A percentile compares a stretch with the other conserved stretches of the same genome.
Conservation (phyloP, 2,113 vertebrate genomes). For the Nibea coibor region DNA sequence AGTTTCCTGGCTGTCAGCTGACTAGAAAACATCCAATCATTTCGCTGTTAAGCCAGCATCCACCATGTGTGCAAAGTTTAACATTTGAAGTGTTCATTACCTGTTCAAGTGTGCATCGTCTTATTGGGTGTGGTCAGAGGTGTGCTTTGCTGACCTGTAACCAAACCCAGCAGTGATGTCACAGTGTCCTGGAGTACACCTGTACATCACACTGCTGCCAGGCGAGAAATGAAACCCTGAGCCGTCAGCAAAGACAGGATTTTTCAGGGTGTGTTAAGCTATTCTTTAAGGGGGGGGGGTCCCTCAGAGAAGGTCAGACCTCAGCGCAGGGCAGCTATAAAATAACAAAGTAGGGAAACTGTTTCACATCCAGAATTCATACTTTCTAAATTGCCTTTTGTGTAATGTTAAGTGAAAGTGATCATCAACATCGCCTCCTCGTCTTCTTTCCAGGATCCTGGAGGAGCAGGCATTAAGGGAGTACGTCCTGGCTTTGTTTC, state of each 20-base stretch:
- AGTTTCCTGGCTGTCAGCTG: not conserved
- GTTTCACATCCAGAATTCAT: too few species aligned
- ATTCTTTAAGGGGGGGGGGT: not conserved
- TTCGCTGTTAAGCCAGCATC: too few species aligned
- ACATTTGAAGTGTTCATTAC: too few species aligned
- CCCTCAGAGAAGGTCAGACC: not conserved
- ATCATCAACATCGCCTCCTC: not conserved
- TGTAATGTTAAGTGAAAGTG: too few species aligned
- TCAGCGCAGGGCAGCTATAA: not conserved
- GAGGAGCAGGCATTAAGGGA: slow-evolving; percentile 92
- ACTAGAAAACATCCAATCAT: not conserved
- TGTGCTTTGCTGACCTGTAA: not conserved
- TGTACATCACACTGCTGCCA: too few species aligned
- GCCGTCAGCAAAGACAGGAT: too few species aligned
- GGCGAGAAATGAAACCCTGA: too few species aligned
- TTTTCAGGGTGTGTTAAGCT: too few species aligned
- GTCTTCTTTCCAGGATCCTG: slow-evolving; percentile 84
- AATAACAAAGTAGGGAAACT: too few species aligned
- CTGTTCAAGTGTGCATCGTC: too few species aligned
- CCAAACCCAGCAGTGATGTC: not conserved
- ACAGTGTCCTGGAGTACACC: not conserved
- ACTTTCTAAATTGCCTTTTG: too few species aligned
- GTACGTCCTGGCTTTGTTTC: slow-evolving; percentile 94
- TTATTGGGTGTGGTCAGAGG: not conserved
- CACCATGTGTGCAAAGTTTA: not conserved